These are phyloP conservation scores for Melitaea cinxia DNA, from an alignment of 1,140 invertebrate genomes.

Conservation along the genomic window DNA sequence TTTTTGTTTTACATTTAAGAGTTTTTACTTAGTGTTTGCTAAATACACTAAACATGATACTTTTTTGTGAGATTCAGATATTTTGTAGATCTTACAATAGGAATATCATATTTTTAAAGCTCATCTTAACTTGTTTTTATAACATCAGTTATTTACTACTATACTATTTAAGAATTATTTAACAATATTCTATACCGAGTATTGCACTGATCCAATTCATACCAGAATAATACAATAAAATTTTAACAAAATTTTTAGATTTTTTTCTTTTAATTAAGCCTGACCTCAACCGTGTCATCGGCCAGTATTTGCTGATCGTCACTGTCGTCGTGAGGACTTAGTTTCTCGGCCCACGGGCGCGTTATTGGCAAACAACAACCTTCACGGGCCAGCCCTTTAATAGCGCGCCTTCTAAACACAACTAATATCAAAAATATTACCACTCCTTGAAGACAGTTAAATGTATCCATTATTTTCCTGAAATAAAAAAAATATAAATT, in stretches of 20 bases:
- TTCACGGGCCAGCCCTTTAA: constrained; percentile 77
- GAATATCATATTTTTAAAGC: constrained; percentile 6
- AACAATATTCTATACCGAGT: constrained; percentile 15
- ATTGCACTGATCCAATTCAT: constrained; percentile 16
- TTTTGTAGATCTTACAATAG: neutral
- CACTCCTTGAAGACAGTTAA: constrained; percentile 86
- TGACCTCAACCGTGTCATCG: constrained; percentile 71
- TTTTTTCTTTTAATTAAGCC: constrained; percentile 54
- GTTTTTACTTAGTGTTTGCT: neutral
- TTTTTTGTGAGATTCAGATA: neutral
- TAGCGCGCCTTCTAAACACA: constrained; percentile 82
- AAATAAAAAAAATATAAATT: constrained; percentile 38
- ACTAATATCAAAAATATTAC: constrained; percentile 86
- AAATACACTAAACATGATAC: neutral
- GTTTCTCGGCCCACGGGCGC: constrained; percentile 74
- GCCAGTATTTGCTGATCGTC: constrained; percentile 71
- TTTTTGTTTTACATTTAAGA: neutral
- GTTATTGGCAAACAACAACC: constrained; percentile 66
- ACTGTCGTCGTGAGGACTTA: constrained; percentile 82
- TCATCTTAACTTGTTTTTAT: neutral
- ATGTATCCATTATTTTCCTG: constrained; percentile 84
- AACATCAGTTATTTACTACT: neutral
- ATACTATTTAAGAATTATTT: neutral
- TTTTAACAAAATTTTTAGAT: neutral
- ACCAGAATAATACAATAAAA: neutral